Percentiles rank a stretch among this genome's conserved stretches.
These are phyloP conservation scores for Galerucella calmariensis DNA, from an alignment of 2,888 invertebrate genomes.

Conservation along the genomic window DNA sequence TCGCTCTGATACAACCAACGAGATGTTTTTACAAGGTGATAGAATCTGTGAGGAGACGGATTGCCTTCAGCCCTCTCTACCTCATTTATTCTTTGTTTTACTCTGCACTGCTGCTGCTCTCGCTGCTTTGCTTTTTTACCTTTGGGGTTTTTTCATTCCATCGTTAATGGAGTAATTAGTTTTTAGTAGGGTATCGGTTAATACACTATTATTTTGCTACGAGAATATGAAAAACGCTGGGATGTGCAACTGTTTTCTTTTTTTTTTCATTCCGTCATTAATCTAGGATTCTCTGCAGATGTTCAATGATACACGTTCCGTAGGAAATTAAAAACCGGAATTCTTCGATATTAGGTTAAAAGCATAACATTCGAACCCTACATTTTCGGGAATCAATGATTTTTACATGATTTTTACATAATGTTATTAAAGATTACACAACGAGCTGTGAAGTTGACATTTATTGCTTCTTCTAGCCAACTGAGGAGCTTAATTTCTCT, in stretches of 20 bases:
- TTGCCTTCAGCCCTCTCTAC: constrained; percentile 12
- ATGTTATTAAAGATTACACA: too few relatives aligned
- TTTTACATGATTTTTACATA: too few relatives aligned
- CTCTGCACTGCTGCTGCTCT: constrained; percentile 1
- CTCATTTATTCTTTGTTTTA: constrained; percentile 14
- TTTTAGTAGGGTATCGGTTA: constrained; percentile 24
- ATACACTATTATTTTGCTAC: not conserved
- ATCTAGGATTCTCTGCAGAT: too few relatives aligned
- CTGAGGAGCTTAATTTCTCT: too few relatives aligned
- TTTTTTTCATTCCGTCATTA: not conserved
- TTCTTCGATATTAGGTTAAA: too few relatives aligned
- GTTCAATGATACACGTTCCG: too few relatives aligned
- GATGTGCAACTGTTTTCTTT: not conserved
- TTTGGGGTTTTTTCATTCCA: constrained; percentile 37
- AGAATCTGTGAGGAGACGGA: constrained; percentile 17
- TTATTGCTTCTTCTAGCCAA: too few relatives aligned
- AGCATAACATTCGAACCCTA: too few relatives aligned
- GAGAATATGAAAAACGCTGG: not conserved
- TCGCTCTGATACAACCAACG: constrained; percentile 23
- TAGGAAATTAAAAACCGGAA: too few relatives aligned
- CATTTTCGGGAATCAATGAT: too few relatives aligned
- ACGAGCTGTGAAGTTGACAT: too few relatives aligned
- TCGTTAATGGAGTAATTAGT: constrained; percentile 39
- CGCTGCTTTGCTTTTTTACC: constrained; percentile 38
- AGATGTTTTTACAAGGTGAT: constrained; percentile 56